phyloP scores from a whole-genome alignment of 2,797 vertebrate genomes.

The Setipinna tenuifilis region DNA sequence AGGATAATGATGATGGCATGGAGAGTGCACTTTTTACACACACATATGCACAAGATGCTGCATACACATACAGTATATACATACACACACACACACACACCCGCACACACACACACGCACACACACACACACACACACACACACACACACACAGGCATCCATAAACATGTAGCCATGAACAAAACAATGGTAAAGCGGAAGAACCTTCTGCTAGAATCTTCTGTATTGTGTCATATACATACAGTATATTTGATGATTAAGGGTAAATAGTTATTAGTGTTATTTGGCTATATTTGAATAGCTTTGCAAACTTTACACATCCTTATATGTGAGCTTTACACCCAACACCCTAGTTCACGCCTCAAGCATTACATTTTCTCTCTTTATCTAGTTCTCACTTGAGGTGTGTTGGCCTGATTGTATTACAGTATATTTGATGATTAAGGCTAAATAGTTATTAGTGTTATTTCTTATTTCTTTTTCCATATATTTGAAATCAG shows the following conservation, averaged over 20 bases:
- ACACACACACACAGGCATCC: too few relatives aligned
- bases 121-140: not conserved
- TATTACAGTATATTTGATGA: not conserved
- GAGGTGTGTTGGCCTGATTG: too few relatives aligned
- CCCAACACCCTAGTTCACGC: too few relatives aligned
- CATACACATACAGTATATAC: too few relatives aligned
- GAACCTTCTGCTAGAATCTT: constrained; percentile 13
- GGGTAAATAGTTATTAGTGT: not conserved
- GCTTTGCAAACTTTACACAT: not conserved
- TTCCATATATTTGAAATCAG: too few relatives aligned
- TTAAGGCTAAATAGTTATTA: not conserved
- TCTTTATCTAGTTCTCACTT: too few relatives aligned
- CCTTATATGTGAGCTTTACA: too few relatives aligned
- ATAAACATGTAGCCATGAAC: not conserved
- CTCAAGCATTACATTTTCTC: too few relatives aligned
- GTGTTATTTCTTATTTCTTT: not conserved
- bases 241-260: not conserved
- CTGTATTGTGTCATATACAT: not conserved
- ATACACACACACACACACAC: not conserved
- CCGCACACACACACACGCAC: not conserved
- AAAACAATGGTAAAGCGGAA: not conserved
- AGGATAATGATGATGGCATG: constrained; percentile 7
- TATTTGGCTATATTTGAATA: not conserved
- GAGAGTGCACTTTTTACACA: not conserved
- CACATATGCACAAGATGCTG: not conserved